phyloP scores from a whole-genome alignment of 1,140 invertebrate species.

The Calliphora vicina region DNA sequence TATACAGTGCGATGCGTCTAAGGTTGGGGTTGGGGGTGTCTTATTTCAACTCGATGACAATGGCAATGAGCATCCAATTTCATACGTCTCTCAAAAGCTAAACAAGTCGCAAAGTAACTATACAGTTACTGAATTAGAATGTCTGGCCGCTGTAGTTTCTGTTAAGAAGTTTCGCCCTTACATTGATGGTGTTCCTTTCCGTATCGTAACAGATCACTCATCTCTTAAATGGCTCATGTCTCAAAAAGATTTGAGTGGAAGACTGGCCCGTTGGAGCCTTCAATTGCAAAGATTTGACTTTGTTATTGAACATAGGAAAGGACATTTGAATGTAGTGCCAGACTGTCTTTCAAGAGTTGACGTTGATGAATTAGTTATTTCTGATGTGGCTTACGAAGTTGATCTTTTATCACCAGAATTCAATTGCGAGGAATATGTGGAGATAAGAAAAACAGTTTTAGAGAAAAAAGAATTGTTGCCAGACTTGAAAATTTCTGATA shows the following conservation, averaged over 20 bases:
- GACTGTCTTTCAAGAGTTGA: constrained; percentile 51
- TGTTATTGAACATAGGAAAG: constrained; percentile 59
- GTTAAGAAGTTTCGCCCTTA: constrained; percentile 63
- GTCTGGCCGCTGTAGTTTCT: constrained; percentile 60
- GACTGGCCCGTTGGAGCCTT: constrained; percentile 52
- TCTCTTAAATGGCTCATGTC: constrained; percentile 47
- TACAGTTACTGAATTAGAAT: constrained; percentile 61
- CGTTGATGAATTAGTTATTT: neutral
- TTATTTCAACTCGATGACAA: constrained; percentile 50
- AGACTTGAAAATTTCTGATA: neutral
- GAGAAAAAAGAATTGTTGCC: neutral
- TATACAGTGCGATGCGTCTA: constrained; percentile 34
- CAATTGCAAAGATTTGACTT: constrained; percentile 48
- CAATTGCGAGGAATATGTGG: neutral
- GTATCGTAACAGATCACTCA: constrained; percentile 53
- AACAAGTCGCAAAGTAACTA: constrained; percentile 41
- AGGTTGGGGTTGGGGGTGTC: constrained; percentile 40
- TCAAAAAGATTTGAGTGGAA: constrained; percentile 46
- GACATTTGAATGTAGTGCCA: constrained; percentile 54
- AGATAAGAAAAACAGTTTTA: neutral
- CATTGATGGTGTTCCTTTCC: constrained; percentile 59
- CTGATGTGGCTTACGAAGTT: neutral
- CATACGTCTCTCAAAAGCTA: constrained; percentile 26
- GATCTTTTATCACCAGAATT: neutral
- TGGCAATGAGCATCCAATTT: neutral